phyloP scores from a whole-genome alignment of 2,888 invertebrate genomes.

The Drosophila gaucha region DNA sequence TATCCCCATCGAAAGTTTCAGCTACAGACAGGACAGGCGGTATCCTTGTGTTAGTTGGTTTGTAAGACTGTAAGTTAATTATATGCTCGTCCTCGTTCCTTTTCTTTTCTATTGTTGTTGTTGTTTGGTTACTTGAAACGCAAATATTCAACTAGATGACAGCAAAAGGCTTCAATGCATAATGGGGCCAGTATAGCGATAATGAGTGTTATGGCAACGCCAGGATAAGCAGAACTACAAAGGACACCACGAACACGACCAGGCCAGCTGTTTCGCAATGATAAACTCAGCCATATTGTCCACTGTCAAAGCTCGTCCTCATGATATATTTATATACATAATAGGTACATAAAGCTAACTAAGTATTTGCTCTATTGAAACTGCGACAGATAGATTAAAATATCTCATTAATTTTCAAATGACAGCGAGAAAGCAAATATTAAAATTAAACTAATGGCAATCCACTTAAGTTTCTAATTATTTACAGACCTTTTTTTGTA shows the following conservation, averaged over 20 bases:
- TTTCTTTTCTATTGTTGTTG: conserved; percentile 25
- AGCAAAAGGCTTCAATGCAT: conserved; percentile 24
- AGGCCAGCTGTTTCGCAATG: conserved; percentile 61
- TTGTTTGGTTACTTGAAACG: conserved; percentile 60
- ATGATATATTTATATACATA: not conserved
- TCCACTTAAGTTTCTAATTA: not conserved
- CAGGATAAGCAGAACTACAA: conserved; percentile 40
- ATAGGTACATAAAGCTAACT: not conserved
- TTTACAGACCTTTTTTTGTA: not conserved
- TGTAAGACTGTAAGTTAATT: conserved; percentile 71
- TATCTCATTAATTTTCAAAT: not conserved
- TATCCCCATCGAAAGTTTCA: conserved; percentile 30
- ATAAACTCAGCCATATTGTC: conserved; percentile 44
- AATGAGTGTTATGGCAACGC: conserved; percentile 70
- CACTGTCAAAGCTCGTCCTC: conserved; percentile 20
- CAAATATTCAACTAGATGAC: conserved; percentile 14
- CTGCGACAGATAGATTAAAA: not conserved
- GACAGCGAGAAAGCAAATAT: not conserved
- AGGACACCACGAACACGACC: conserved; percentile 45
- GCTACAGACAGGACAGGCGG: not conserved
- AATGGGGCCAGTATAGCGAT: conserved; percentile 44
- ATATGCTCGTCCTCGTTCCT: conserved; percentile 27
- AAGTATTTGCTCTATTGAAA: not conserved
- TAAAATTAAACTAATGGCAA: not conserved
- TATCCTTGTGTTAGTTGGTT: conserved; percentile 8